Percentiles rank a stretch among this genome's conserved stretches.
Conservation (phyloP, 2,888 invertebrate species). For the Acleris laterana region DNA sequence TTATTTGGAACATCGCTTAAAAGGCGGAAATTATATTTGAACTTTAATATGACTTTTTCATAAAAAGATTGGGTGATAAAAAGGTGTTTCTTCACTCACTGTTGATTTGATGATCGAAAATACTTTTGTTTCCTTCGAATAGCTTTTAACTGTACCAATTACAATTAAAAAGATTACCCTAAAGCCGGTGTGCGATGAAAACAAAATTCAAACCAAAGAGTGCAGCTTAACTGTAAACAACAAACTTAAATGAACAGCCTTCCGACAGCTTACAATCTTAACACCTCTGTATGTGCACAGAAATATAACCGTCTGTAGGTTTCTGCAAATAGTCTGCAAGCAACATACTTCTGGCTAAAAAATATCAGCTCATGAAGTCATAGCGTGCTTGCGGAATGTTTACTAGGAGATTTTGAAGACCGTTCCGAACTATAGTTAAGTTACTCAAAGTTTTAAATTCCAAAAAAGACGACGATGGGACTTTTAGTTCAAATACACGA, state of each 20-base stretch:
- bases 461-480: background rate
- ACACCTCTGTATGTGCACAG: slow-evolving; percentile 20
- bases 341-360: background rate
- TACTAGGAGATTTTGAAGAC: background rate
- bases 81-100: slow-evolving; percentile 7
- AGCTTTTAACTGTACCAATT: slow-evolving; percentile 10
- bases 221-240: slow-evolving; percentile 30
- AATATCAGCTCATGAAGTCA: background rate
- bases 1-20: slow-evolving; percentile 32
- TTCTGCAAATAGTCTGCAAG: slow-evolving; percentile 1
- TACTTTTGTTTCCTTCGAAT: background rate
- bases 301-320: slow-evolving; percentile 16
- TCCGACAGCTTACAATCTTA: slow-evolving; percentile 31
- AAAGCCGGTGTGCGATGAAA: slow-evolving; percentile 16
- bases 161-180: slow-evolving; percentile 3
- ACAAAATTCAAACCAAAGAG: slow-evolving; percentile 20
- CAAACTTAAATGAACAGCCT: slow-evolving; percentile 33
- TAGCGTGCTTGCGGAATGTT: slow-evolving; percentile 14
- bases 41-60: slow-evolving; percentile 1
- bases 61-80: slow-evolving; percentile 9
- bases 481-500: slow-evolving; percentile 15
- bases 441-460: slow-evolving; percentile 17
- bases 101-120: background rate
- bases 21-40: slow-evolving; percentile 22
- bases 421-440: slow-evolving; percentile 11